A percentile compares a stretch with the other conserved stretches of the same genome.
Conservation (phyloP, 23 tunicate species). For the Styela clava region DNA sequence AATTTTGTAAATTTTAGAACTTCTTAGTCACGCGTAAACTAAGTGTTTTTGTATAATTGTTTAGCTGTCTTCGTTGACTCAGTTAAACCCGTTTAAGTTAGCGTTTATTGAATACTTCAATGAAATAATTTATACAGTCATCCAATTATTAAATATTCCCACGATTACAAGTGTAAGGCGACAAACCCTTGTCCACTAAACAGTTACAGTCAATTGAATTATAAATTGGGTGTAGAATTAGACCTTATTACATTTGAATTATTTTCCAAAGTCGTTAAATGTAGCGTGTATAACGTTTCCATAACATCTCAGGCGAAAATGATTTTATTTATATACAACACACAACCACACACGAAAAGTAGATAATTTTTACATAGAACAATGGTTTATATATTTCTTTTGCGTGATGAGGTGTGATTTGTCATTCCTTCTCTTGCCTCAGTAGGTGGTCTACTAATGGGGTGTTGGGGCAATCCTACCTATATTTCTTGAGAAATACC, state of each 20-base stretch:
- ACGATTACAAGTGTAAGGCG: neutral
- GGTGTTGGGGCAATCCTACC: neutral
- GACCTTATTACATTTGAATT: neutral
- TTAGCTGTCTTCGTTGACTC: too few species aligned
- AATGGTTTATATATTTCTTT: neutral
- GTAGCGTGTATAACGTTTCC: neutral
- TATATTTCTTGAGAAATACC: neutral
- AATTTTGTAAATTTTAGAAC: too few species aligned
- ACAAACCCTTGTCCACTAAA: neutral
- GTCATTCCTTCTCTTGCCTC: neutral
- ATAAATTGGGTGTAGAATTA: neutral
- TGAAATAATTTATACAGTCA: neutral
- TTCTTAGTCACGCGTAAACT: too few species aligned
- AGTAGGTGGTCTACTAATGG: neutral
- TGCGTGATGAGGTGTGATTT: neutral
- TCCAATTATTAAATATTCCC: neutral
- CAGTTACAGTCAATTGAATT: constrained; percentile 25
- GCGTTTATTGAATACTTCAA: neutral
- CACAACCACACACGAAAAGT: neutral
- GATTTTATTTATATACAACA: neutral
- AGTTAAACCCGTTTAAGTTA: neutral
- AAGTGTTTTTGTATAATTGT: too few species aligned
- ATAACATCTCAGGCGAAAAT: neutral
- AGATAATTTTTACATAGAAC: neutral
- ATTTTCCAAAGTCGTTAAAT: neutral